Conservation (phyloP, 2,888 invertebrate species). For the Phasia obesa region DNA sequence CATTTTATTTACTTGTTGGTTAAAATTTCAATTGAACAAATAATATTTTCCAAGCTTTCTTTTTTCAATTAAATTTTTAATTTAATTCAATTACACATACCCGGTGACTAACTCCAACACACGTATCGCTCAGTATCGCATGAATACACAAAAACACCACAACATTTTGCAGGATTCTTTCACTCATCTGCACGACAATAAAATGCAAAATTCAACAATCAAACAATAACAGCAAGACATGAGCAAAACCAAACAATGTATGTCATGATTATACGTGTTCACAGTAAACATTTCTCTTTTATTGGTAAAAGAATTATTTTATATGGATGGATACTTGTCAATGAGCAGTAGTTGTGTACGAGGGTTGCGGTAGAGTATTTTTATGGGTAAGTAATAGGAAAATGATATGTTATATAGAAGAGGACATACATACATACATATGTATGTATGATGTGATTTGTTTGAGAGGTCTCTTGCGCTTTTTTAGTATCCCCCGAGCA, state of each 20-base stretch:
- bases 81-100: constrained; percentile 42
- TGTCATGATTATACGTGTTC: constrained; percentile 35
- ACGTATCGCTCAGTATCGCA: not conserved
- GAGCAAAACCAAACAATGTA: constrained; percentile 32
- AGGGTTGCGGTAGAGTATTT: not conserved
- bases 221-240: constrained; percentile 19
- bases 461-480: no score
- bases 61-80: constrained; percentile 15
- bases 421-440: no score
- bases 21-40: constrained; percentile 43
- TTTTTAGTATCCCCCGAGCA: no score
- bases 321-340: not conserved
- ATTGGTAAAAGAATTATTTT: not conserved
- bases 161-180: constrained; percentile 17
- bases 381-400: no score
- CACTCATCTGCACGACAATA: constrained; percentile 17
- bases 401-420: no score
- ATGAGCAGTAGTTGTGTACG: not conserved
- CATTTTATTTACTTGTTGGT: constrained; percentile 3
- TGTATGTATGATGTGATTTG: no score
- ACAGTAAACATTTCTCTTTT: constrained; percentile 6
- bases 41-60: not conserved
- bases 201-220: constrained; percentile 26
- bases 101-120: not conserved
- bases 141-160: constrained; percentile 9